Evolutionary conservation across 2,113 vertebrate species (phyloP).

Genomic region (Aepyceros melampus): DNA sequence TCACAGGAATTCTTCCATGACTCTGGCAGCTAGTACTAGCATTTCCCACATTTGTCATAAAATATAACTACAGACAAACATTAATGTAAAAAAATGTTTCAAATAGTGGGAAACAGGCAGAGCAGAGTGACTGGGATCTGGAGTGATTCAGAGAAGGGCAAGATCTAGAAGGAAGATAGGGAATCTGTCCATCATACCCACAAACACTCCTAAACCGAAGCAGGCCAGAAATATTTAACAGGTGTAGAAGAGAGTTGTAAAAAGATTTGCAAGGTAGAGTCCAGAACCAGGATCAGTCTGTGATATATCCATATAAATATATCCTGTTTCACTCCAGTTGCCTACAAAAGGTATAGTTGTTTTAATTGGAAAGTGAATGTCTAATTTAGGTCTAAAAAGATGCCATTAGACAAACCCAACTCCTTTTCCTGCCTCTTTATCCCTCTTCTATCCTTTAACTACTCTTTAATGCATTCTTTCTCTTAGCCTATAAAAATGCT

Average conservation of each 20-base stretch:
- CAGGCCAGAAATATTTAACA: neutral
- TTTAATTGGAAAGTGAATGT: neutral
- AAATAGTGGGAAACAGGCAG: neutral
- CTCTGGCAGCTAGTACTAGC: neutral
- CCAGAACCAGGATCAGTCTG: neutral
- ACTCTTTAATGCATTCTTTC: neutral
- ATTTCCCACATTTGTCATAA: constrained; percentile 3
- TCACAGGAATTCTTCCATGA: neutral
- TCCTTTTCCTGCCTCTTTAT: neutral
- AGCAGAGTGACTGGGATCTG: neutral
- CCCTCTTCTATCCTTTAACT: neutral
- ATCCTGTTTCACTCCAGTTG: neutral
- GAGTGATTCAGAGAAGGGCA: neutral
- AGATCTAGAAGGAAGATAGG: neutral
- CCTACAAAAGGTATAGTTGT: neutral
- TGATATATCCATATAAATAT: neutral
- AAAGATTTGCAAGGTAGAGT: neutral
- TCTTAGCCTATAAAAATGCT: neutral
- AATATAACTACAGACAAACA: constrained; percentile 20
- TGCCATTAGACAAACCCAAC: neutral
- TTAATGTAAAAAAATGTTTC: neutral
- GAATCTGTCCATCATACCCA: neutral
- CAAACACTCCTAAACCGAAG: neutral
- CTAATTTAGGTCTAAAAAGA: neutral
- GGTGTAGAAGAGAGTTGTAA: neutral